Evolutionary conservation across 1,140 invertebrate genomes (phyloP).

Genomic region (Cydia pomonella): DNA sequence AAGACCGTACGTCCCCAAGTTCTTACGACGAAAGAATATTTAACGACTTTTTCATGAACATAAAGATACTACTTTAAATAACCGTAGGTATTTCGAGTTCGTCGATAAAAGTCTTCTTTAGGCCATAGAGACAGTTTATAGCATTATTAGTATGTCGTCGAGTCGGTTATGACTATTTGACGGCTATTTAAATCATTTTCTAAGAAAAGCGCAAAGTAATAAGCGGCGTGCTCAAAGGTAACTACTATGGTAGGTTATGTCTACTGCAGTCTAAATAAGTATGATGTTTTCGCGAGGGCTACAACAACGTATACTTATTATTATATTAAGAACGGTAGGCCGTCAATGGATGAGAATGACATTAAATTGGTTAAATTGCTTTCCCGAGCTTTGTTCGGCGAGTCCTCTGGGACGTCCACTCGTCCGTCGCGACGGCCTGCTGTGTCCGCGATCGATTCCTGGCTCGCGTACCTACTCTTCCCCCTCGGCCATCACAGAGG

Average conservation of each 20-base stretch:
- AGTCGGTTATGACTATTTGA: slow-evolving; percentile 60
- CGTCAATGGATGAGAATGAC: slow-evolving; percentile 73
- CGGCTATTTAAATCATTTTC: slow-evolving; percentile 61
- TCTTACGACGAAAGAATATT: slow-evolving; percentile 28
- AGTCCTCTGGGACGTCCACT: slow-evolving; percentile 61
- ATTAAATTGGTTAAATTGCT: slow-evolving; percentile 80
- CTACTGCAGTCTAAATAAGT: not conserved
- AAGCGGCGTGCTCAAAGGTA: slow-evolving; percentile 37
- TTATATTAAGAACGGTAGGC: slow-evolving; percentile 74
- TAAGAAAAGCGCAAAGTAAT: slow-evolving; percentile 49
- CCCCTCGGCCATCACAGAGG: slow-evolving; percentile 28
- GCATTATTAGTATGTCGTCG: slow-evolving; percentile 63
- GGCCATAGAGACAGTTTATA: slow-evolving; percentile 52
- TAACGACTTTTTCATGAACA: slow-evolving; percentile 31
- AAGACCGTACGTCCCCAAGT: not conserved
- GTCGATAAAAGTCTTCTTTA: slow-evolving; percentile 54
- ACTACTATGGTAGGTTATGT: not conserved
- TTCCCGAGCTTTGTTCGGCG: slow-evolving; percentile 61
- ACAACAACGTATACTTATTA: slow-evolving; percentile 69
- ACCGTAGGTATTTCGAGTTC: slow-evolving; percentile 26
- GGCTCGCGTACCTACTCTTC: slow-evolving; percentile 45
- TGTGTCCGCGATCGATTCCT: slow-evolving; percentile 44
- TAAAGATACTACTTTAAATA: slow-evolving; percentile 31
- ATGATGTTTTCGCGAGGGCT: slow-evolving; percentile 59
- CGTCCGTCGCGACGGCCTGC: slow-evolving; percentile 43